Conservation (phyloP, 2,888 invertebrate species). For the Oegoconia quadripuncta region DNA sequence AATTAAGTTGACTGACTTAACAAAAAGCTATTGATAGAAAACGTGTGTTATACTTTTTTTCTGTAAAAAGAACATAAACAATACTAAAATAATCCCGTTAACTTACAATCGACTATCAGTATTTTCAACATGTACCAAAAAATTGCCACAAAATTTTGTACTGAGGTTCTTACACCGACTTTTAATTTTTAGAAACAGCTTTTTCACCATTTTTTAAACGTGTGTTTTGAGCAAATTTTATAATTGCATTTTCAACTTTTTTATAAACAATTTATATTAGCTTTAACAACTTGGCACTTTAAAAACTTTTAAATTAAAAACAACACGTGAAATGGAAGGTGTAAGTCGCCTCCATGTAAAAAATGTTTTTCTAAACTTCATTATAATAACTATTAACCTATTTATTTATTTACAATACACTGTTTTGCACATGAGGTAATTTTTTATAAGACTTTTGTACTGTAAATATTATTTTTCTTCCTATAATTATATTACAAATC, state of each 20-base stretch:
- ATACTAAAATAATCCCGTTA: too few relatives aligned
- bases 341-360: slow-evolving; percentile 51
- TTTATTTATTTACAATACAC: slow-evolving; percentile 66
- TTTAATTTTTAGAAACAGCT: background rate
- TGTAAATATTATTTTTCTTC: slow-evolving; percentile 25
- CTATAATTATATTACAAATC: slow-evolving; percentile 11
- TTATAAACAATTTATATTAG: background rate
- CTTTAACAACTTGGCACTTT: background rate
- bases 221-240: background rate
- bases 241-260: background rate
- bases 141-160: slow-evolving; percentile 41
- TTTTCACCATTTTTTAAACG: background rate
- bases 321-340: slow-evolving; percentile 27
- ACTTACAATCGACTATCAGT: too few relatives aligned
- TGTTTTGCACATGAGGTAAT: slow-evolving; percentile 64
- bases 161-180: slow-evolving; percentile 39
- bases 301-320: background rate
- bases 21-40: too few relatives aligned
- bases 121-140: slow-evolving; percentile 34
- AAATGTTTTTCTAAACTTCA: slow-evolving; percentile 43
- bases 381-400: slow-evolving; percentile 36
- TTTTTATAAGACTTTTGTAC: slow-evolving; percentile 43
- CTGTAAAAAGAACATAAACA: too few relatives aligned
- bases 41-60: too few relatives aligned
- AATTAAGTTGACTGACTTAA: too few relatives aligned